Evolutionary conservation across 2,888 invertebrate genomes (phyloP), one percentile per base, ranked within the genome.

Genomic region (Tiphia femorata): DNA sequence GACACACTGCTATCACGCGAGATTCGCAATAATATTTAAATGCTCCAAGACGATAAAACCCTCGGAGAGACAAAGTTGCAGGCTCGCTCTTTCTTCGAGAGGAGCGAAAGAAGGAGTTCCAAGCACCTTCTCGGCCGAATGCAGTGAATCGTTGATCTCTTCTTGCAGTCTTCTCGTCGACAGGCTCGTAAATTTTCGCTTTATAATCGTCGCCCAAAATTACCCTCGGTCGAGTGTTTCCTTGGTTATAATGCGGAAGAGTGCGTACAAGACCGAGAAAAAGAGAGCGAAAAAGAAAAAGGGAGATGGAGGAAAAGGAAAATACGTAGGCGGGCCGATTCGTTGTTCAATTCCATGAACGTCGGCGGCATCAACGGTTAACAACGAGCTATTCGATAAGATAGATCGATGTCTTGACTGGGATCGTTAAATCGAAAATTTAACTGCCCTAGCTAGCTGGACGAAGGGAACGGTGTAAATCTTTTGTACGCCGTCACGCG

Each of bases 111-210:
- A 19, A 30, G n/a, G 47, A 7, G 46, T n/a, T 16, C 17, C 35
- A 25, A 37, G 37, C 37, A 37, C 19, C 19, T 20, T 10, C 19
- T 3, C 20, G 38, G 16, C 37, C 7, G 17, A 4, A n/a, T n/a
- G n/a, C n/a, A n/a, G n/a, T n/a, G n/a, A n/a, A n/a, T n/a, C 8
- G 5, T 8, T 25, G 5, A 8, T 25, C 25, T 25, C 25, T 4
- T 25, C 25, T 6, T n/a, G n/a, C 16, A 25, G 33, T 12, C 3
- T 17, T 12, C 17, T 14, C 33, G 33, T n/a, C 14, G 38, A 29
- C 33, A 19, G 38, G 70, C 56, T 73, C 76, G 70, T 76, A 75
- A 75, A 76, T 75, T 70, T 60, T 46, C 58, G 41, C 38, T 75
- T 75, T 76, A 76, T 70, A 73, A 75, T 73, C 70, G 65, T 42